Percentiles rank a stretch among this genome's conserved stretches.
phyloP scores from a whole-genome alignment of 2,113 vertebrate species.

The Zonotrichia leucophrys region DNA sequence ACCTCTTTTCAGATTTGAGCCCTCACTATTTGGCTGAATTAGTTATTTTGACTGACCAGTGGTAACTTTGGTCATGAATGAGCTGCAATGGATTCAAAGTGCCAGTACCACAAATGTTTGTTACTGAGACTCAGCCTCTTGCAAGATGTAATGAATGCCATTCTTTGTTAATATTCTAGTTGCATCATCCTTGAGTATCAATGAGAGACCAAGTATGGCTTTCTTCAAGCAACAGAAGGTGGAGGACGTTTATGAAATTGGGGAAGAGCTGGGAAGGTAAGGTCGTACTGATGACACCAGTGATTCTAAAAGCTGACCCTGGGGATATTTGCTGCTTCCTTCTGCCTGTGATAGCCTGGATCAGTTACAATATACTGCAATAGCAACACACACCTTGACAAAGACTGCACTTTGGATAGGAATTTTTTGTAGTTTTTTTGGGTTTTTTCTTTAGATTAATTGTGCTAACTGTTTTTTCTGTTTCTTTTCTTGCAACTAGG shows the following conservation, averaged over 20 bases:
- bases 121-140: not conserved
- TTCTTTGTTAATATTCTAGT: slow-evolving; percentile 40
- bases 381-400: not conserved
- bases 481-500: slow-evolving; percentile 5
- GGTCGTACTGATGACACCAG: not conserved
- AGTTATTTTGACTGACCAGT: not conserved
- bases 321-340: not conserved
- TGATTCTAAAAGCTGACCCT: not conserved
- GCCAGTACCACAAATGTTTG: not conserved
- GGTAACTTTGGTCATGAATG: not conserved
- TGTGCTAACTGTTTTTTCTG: not conserved
- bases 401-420: not conserved
- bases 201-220: slow-evolving; percentile 89
- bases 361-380: not conserved
- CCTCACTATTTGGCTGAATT: not conserved
- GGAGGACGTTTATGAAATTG: slow-evolving; percentile 91
- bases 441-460: not conserved
- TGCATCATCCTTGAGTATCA: slow-evolving; percentile 50
- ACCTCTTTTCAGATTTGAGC: not conserved
- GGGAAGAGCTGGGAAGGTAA: slow-evolving; percentile 92
- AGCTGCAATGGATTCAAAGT: not conserved
- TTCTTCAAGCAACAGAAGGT: slow-evolving; percentile 93
- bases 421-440: not conserved
- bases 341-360: not conserved
- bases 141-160: not conserved